phyloP scores from a whole-genome alignment of 2,113 vertebrate species.

The Macquaria ambigua region DNA sequence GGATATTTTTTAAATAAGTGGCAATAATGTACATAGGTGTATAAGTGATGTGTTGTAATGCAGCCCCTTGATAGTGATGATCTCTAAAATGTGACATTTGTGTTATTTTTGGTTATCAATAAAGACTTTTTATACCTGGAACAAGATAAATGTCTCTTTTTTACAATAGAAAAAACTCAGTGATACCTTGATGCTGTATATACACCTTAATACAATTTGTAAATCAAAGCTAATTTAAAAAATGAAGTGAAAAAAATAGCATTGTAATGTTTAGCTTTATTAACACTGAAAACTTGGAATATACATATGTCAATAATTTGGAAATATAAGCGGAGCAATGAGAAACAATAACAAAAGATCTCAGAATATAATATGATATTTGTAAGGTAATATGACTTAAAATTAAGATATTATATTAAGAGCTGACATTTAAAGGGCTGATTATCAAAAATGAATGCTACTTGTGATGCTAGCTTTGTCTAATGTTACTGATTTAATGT shows the following conservation, averaged over 20 bases:
- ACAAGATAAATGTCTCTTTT: neutral
- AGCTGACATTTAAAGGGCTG: neutral
- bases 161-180: neutral
- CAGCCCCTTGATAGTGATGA: conserved; percentile 32
- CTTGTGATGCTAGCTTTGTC: neutral
- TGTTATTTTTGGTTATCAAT: conserved; percentile 74
- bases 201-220: neutral
- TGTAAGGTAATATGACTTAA: neutral
- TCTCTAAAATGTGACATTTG: conserved; percentile 57
- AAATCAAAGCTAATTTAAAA: neutral
- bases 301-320: neutral
- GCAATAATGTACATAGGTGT: conserved; percentile 77
- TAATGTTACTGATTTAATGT: neutral
- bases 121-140: conserved; percentile 79
- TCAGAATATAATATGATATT: neutral
- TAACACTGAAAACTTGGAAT: neutral
- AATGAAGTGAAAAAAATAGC: neutral
- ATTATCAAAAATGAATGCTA: neutral
- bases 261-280: neutral
- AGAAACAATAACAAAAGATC: neutral
- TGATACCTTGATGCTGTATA: neutral
- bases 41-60: conserved; percentile 51
- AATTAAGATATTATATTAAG: neutral
- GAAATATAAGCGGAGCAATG: neutral
- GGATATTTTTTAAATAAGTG: conserved; percentile 40